Percentiles rank a stretch among this genome's conserved stretches.
Evolutionary conservation across 2,113 vertebrate genomes (phyloP).

Genomic region (Trichomycterus rosablanca): DNA sequence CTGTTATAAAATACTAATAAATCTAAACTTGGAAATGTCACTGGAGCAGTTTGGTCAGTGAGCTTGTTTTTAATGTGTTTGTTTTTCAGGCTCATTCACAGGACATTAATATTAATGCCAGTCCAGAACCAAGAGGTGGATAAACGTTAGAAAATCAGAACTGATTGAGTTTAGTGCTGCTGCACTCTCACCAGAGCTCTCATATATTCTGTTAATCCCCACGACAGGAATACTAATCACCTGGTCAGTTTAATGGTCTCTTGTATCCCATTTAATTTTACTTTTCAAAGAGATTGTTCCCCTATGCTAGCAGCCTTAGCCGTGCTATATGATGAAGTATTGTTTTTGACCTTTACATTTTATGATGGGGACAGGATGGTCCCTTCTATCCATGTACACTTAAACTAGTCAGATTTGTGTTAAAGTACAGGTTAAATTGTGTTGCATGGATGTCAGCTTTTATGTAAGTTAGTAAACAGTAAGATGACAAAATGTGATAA

Average conservation of each 20-base stretch:
- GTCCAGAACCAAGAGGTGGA: slow-evolving; percentile 54
- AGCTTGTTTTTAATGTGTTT: slow-evolving; percentile 48
- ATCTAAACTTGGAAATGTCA: slow-evolving; percentile 4
- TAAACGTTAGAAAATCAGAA: slow-evolving; percentile 60
- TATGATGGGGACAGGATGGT: slow-evolving; percentile 12
- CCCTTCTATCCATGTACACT: slow-evolving; percentile 18
- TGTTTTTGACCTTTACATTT: slow-evolving; percentile 45
- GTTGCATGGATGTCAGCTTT: slow-evolving; percentile 30
- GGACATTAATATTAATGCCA: slow-evolving; percentile 65
- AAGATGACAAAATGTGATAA: too few relatives aligned
- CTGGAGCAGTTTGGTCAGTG: slow-evolving; percentile 6
- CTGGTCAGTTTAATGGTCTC: slow-evolving; percentile 63
- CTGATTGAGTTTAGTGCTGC: slow-evolving; percentile 66
- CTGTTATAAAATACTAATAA: not conserved
- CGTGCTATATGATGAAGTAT: slow-evolving; percentile 62
- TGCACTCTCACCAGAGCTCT: slow-evolving; percentile 55
- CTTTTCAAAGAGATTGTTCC: slow-evolving; percentile 70
- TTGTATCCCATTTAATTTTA: slow-evolving; percentile 69
- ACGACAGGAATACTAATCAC: slow-evolving; percentile 71
- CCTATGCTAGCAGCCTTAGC: slow-evolving; percentile 64
- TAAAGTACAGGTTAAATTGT: slow-evolving; percentile 45
- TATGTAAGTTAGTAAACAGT: slow-evolving; percentile 52
- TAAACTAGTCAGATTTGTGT: too few relatives aligned
- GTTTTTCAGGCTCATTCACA: slow-evolving; percentile 45
- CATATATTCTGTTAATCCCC: slow-evolving; percentile 68